These are phyloP conservation scores for Anhinga rufa DNA, from an alignment of 2,113 vertebrate species.

Conservation along the genomic window DNA sequence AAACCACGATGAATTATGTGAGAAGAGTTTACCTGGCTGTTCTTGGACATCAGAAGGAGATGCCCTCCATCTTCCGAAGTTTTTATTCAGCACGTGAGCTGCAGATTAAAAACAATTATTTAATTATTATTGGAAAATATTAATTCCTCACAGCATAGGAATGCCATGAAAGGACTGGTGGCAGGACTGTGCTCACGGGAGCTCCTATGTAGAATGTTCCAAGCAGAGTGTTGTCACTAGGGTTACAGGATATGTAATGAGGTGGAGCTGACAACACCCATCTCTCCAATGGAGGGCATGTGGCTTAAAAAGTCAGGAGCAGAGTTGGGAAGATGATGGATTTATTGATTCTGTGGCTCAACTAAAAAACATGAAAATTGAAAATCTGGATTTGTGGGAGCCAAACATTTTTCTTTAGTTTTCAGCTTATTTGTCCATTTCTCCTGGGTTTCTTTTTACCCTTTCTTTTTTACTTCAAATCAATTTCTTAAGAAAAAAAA, in stretches of 20 bases:
- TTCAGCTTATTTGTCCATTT: background rate
- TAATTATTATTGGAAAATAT: background rate
- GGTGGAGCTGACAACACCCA: background rate
- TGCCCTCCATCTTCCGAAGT: background rate
- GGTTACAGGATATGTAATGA: background rate
- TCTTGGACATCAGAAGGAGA: background rate
- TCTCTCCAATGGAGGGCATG: background rate
- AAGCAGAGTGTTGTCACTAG: background rate
- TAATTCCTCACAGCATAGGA: background rate
- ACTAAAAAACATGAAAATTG: background rate
- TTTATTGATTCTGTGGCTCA: background rate
- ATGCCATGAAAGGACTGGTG: background rate
- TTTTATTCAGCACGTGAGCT: background rate
- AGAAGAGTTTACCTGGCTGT: background rate
- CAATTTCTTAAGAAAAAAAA: background rate
- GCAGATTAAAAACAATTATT: background rate
- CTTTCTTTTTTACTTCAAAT: background rate
- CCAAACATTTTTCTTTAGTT: background rate
- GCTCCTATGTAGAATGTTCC: background rate
- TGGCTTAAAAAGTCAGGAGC: background rate
- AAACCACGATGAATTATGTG: background rate
- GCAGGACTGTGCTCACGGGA: background rate
- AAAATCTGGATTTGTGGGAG: background rate
- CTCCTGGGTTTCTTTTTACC: background rate
- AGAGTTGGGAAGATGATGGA: background rate